Percentiles rank a stretch among this genome's conserved stretches.
These are phyloP conservation scores for Aspiorhynchus laticeps DNA, from an alignment of 2,113 vertebrate species.

Conservation along the genomic window DNA sequence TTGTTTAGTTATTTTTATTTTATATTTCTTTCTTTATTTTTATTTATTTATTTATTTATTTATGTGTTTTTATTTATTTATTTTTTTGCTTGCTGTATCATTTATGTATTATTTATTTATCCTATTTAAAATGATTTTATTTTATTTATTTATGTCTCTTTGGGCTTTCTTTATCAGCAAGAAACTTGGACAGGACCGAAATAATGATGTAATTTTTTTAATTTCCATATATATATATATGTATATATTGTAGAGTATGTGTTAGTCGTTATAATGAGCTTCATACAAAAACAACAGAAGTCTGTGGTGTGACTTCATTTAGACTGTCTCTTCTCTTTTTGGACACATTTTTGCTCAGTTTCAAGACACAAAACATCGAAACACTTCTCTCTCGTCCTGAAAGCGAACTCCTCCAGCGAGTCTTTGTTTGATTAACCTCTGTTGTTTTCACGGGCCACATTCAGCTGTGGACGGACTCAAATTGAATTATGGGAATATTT, in stretches of 20 bases:
- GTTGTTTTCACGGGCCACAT: constrained; percentile 58
- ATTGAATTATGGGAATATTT: constrained; percentile 66
- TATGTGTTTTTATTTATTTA: too few species aligned
- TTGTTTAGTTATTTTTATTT: too few species aligned
- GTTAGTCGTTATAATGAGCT: not conserved
- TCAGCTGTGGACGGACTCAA: constrained; percentile 65
- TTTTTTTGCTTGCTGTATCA: too few species aligned
- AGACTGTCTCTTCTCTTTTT: not conserved
- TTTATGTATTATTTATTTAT: too few species aligned
- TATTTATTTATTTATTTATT: too few species aligned
- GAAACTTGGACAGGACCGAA: too few species aligned
- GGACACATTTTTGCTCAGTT: not conserved
- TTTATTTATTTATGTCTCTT: too few species aligned
- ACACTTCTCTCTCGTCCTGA: not conserved
- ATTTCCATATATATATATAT: too few species aligned
- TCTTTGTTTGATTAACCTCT: constrained; percentile 63
- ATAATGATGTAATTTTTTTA: too few species aligned
- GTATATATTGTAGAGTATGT: not conserved
- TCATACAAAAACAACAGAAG: not conserved
- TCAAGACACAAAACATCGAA: not conserved
- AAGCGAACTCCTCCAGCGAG: constrained; percentile 19
- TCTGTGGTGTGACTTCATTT: not conserved
- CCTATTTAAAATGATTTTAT: too few species aligned
- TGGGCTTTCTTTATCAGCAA: too few species aligned
- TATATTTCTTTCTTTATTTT: too few species aligned